These are phyloP conservation scores for Teleogryllus occipitalis DNA, from an alignment of 1,140 invertebrate genomes.

Conservation along the genomic window DNA sequence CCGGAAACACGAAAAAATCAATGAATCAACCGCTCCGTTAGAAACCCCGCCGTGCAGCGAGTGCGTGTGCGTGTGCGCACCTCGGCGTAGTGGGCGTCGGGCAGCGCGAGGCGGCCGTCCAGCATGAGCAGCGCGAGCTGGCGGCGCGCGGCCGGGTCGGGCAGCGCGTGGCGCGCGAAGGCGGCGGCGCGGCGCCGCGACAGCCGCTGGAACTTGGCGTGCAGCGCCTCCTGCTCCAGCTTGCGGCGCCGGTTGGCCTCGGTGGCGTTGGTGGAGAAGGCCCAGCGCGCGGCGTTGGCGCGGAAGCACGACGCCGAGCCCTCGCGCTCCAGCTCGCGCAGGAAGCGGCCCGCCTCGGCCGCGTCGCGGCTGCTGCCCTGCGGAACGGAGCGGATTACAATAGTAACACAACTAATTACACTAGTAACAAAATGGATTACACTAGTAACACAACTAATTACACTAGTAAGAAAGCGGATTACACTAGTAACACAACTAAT, in stretches of 20 bases:
- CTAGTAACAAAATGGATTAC: too few relatives aligned
- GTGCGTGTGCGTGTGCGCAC: too few relatives aligned
- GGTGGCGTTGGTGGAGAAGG: constrained; percentile 69
- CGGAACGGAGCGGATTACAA: too few relatives aligned
- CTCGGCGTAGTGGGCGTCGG: constrained; percentile 65
- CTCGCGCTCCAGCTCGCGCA: constrained; percentile 61
- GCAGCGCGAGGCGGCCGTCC: constrained; percentile 59
- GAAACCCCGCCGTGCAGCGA: too few relatives aligned
- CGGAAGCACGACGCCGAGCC: constrained; percentile 61
- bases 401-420: too few relatives aligned
- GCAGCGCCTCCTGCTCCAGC: constrained; percentile 56
- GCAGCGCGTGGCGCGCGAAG: constrained; percentile 56
- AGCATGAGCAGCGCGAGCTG: constrained; percentile 63
- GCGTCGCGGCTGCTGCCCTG: constrained; percentile 63
- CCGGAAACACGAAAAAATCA: too few relatives aligned
- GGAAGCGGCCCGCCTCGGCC: constrained; percentile 58
- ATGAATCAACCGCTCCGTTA: too few relatives aligned
- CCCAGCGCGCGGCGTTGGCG: constrained; percentile 63
- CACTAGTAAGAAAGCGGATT: too few relatives aligned
- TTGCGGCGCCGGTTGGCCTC: constrained; percentile 57
- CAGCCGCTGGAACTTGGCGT: constrained; percentile 60
- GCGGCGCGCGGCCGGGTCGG: constrained; percentile 54
- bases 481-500: too few relatives aligned
- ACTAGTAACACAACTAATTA: too few relatives aligned
- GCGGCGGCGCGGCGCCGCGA: constrained; percentile 62